These are phyloP conservation scores for Podilymbus podiceps DNA, from an alignment of 2,113 vertebrate genomes.

Conservation along the genomic window DNA sequence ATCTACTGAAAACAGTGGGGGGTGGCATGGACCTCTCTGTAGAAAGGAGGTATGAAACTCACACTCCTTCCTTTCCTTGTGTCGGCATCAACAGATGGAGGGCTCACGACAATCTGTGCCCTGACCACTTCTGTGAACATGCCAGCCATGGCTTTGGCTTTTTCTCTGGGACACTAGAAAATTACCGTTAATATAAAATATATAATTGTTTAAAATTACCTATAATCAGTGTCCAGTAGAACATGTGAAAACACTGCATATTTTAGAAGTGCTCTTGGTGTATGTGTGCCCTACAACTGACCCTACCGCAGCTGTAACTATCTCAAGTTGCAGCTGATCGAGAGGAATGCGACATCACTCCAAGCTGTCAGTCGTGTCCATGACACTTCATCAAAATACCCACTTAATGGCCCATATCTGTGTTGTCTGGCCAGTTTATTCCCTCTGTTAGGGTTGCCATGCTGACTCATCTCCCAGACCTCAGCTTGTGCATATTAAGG, in stretches of 20 bases:
- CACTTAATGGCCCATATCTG: not conserved
- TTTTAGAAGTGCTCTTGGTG: not conserved
- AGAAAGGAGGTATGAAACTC: conserved; percentile 21
- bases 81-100: conserved; percentile 45
- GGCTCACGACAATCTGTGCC: conserved; percentile 32
- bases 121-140: conserved; percentile 21
- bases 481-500: not conserved
- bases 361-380: not conserved
- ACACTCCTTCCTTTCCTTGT: conserved; percentile 27
- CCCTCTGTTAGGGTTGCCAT: not conserved
- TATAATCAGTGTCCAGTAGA: not conserved
- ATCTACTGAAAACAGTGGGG: not conserved
- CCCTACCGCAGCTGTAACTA: not conserved
- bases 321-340: not conserved
- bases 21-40: not conserved
- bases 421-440: not conserved
- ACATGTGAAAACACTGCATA: not conserved
- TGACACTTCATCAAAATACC: conserved; percentile 11
- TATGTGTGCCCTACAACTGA: not conserved
- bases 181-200: conserved; percentile 31
- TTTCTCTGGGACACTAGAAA: conserved; percentile 25
- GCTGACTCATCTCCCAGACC: not conserved
- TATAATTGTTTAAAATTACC: conserved; percentile 2
- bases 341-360: not conserved
- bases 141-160: conserved; percentile 31